phyloP scores from a whole-genome alignment of 2,888 invertebrate genomes.

The Tribolium freemani region DNA sequence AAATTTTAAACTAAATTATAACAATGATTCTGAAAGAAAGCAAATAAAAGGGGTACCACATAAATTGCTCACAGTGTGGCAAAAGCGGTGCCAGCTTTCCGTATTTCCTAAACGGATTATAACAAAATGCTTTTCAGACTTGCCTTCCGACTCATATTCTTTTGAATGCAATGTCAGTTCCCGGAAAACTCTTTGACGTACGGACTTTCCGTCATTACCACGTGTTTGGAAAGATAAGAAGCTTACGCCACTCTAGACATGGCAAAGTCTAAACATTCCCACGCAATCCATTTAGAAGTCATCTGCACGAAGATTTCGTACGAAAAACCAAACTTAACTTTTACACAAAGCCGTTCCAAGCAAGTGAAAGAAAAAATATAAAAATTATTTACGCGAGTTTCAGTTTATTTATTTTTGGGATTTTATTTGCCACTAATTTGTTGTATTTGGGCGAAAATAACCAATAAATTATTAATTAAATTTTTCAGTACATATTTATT shows the following conservation, averaged over 20 bases:
- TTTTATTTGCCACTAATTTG: neutral
- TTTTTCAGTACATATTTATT: neutral
- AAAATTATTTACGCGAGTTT: neutral
- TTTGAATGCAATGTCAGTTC: neutral
- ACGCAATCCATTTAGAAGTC: slow-evolving; percentile 44
- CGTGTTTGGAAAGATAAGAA: slow-evolving; percentile 54
- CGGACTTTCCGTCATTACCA: slow-evolving; percentile 51
- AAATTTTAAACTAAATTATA: too few relatives aligned
- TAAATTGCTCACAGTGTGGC: too few relatives aligned
- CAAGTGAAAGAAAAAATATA: too few relatives aligned
- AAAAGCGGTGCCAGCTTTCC: neutral
- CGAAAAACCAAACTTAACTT: neutral
- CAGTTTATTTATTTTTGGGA: neutral
- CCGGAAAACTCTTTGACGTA: slow-evolving; percentile 16
- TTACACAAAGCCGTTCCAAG: neutral
- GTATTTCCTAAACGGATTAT: neutral
- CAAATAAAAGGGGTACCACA: too few relatives aligned
- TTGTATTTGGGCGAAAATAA: neutral
- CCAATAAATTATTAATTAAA: neutral
- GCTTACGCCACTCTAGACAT: slow-evolving; percentile 51
- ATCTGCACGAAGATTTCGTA: slow-evolving; percentile 14
- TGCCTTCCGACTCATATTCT: neutral
- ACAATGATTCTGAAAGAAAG: too few relatives aligned
- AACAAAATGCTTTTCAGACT: neutral
- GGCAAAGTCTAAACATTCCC: slow-evolving; percentile 58